These are phyloP conservation scores for Gandaritis pyraliata DNA, from an alignment of 2,888 invertebrate genomes.

Conservation along the genomic window DNA sequence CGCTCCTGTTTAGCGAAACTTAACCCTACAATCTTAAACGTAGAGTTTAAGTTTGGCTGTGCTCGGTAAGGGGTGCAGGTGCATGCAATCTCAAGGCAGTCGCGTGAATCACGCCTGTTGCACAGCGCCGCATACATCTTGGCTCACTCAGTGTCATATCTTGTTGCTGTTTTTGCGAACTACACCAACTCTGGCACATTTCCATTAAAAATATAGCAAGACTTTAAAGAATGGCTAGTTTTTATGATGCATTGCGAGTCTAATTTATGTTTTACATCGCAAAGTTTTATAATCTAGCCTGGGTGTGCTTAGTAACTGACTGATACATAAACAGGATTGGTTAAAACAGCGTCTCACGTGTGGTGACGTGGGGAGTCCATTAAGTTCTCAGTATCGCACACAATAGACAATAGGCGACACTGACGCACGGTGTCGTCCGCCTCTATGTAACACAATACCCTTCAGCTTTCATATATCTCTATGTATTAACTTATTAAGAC, in stretches of 20 bases:
- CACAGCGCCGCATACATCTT: conserved; percentile 76
- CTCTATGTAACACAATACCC: conserved; percentile 63
- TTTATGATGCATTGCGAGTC: conserved; percentile 19
- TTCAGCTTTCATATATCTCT: conserved; percentile 30
- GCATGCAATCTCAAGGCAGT: conserved; percentile 60
- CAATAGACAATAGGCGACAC: conserved; percentile 64
- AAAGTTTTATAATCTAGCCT: conserved; percentile 1
- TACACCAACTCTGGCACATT: conserved; percentile 28
- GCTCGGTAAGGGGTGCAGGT: conserved; percentile 62
- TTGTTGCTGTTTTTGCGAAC: conserved; percentile 61
- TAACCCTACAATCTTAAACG: conserved; percentile 38
- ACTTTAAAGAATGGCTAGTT: conserved; percentile 20
- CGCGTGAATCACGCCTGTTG: conserved; percentile 76
- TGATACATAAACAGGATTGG: conserved; percentile 6
- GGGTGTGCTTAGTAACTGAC: not conserved
- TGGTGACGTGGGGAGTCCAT: conserved; percentile 64
- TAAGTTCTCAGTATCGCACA: conserved; percentile 76
- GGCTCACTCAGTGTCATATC: conserved; percentile 67
- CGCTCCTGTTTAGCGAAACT: conserved; percentile 40
- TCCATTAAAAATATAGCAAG: conserved; percentile 21
- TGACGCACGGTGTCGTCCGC: conserved; percentile 53
- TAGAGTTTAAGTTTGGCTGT: conserved; percentile 48
- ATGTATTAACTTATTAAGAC: conserved; percentile 22
- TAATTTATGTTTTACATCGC: conserved; percentile 1
- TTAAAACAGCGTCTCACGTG: conserved; percentile 25